phyloP scores from a whole-genome alignment of 2,888 invertebrate species.

The Junonia oenone region DNA sequence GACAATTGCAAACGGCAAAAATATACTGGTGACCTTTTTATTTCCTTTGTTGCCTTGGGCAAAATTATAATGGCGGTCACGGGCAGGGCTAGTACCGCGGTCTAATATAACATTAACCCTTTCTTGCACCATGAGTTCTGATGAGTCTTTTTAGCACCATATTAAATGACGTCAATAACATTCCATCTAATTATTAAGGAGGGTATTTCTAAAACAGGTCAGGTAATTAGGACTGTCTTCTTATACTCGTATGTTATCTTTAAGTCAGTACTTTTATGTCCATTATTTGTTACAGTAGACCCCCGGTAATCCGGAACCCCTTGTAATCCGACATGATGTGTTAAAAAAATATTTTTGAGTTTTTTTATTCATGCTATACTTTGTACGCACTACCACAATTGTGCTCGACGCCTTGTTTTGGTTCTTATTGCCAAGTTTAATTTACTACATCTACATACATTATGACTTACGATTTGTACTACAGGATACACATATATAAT shows the following conservation, averaged over 20 bases:
- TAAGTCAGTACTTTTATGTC: background rate
- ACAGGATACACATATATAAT: too few species aligned
- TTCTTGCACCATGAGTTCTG: slow-evolving; percentile 32
- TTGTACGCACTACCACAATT: too few species aligned
- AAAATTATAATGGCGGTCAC: slow-evolving; percentile 10
- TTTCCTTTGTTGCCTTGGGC: slow-evolving; percentile 8
- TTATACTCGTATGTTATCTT: background rate
- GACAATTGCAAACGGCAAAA: background rate
- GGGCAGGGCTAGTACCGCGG: slow-evolving; percentile 1
- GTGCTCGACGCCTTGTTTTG: too few species aligned
- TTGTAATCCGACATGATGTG: too few species aligned
- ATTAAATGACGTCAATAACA: background rate
- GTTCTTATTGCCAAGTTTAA: too few species aligned
- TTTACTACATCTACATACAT: too few species aligned
- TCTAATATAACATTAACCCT: slow-evolving; percentile 56
- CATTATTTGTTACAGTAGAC: too few species aligned
- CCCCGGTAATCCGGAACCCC: too few species aligned
- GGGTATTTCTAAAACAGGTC: background rate
- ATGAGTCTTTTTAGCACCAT: background rate
- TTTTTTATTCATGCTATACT: too few species aligned
- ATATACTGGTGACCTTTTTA: slow-evolving; percentile 10
- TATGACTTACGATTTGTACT: too few species aligned
- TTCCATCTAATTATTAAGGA: background rate
- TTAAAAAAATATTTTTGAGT: too few species aligned
- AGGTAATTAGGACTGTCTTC: background rate